A percentile compares a stretch with the other conserved stretches of the same genome.
phyloP scores from a whole-genome alignment of 2,113 vertebrate species.

The Xenus cinereus region DNA sequence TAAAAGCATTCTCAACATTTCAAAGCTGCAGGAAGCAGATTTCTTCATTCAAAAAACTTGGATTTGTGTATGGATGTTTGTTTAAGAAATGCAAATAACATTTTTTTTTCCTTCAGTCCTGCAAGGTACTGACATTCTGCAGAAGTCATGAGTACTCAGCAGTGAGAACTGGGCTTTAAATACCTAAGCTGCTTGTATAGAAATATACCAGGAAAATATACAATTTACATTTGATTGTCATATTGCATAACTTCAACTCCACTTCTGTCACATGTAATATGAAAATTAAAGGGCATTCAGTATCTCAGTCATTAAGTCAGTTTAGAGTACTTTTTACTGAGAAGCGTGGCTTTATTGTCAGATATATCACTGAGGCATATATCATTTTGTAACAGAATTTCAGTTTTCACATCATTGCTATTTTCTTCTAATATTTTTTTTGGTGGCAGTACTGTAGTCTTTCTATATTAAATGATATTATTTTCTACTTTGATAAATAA shows the following conservation, averaged over 20 bases:
- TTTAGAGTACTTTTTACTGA: background rate
- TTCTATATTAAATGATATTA: conserved; percentile 47
- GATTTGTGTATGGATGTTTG: background rate
- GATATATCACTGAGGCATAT: background rate
- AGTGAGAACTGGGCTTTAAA: background rate
- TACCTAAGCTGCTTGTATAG: background rate
- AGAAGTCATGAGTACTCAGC: background rate
- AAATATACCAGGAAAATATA: background rate
- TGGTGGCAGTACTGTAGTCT: conserved; percentile 16
- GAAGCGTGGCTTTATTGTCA: background rate
- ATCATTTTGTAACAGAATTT: background rate
- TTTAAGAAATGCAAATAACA: conserved; percentile 37
- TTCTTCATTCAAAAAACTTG: conserved; percentile 45
- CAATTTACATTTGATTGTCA: background rate
- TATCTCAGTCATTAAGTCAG: background rate
- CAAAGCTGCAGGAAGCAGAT: background rate
- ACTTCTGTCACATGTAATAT: background rate
- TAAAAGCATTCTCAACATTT: background rate
- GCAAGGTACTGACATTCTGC: background rate
- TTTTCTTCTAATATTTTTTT: conserved; percentile 34
- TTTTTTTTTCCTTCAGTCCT: background rate
- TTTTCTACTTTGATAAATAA: conserved; percentile 58
- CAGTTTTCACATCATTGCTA: conserved; percentile 8
- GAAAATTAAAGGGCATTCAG: background rate
- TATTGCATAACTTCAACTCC: background rate